These are phyloP conservation scores for Caligus rogercresseyi DNA, from an alignment of 1,140 invertebrate species.

Conservation along the genomic window DNA sequence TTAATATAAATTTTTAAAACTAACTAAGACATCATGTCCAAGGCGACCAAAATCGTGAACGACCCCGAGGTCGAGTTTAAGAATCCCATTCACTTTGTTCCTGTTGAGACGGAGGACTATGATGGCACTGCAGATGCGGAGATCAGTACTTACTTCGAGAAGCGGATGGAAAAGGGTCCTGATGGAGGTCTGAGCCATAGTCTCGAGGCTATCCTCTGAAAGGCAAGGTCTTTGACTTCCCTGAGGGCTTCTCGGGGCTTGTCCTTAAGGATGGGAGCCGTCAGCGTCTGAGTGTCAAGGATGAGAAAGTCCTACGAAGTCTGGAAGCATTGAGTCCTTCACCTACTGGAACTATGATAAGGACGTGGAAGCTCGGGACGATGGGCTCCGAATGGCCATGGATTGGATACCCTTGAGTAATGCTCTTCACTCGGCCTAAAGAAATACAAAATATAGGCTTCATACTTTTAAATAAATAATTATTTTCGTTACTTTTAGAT, in stretches of 20 bases:
- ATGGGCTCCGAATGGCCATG: neutral
- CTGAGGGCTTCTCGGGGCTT: neutral
- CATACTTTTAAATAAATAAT: too few relatives aligned
- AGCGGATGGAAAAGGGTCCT: neutral
- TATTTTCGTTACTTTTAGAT: too few relatives aligned
- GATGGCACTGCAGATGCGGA: neutral
- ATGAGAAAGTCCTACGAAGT: neutral
- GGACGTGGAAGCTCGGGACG: neutral
- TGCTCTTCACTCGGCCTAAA: neutral
- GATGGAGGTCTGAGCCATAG: neutral
- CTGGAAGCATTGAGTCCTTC: neutral
- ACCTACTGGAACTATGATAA: neutral
- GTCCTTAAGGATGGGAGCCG: neutral
- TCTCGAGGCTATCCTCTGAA: neutral
- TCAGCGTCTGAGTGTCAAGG: neutral
- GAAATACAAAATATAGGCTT: neutral
- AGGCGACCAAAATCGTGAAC: too few relatives aligned
- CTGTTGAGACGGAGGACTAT: neutral
- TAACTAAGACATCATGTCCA: too few relatives aligned
- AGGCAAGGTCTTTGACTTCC: neutral
- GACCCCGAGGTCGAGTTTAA: too few relatives aligned
- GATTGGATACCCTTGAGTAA: neutral
- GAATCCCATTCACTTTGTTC: neutral
- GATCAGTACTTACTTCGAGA: neutral
- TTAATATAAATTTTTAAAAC: too few relatives aligned